These are phyloP conservation scores for Epinotia nisella DNA, from an alignment of 2,888 invertebrate genomes.

Conservation along the genomic window DNA sequence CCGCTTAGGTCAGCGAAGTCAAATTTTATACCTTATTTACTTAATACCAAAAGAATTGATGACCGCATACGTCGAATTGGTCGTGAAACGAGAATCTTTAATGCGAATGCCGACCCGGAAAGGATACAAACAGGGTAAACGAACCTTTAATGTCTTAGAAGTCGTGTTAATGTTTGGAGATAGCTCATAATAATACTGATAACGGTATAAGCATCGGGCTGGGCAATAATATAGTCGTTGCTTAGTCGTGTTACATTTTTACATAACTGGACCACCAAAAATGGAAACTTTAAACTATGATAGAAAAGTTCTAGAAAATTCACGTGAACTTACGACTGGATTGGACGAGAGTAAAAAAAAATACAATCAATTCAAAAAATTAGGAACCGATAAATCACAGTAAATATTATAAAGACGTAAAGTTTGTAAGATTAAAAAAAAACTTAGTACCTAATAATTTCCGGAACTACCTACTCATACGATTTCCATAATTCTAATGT, in stretches of 20 bases:
- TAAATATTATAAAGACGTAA: too few species aligned
- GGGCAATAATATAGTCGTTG: not conserved
- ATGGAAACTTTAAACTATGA: not conserved
- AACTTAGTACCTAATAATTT: too few species aligned
- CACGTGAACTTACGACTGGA: too few species aligned
- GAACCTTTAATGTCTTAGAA: slow-evolving; percentile 34
- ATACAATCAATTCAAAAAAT: too few species aligned
- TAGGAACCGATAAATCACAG: too few species aligned
- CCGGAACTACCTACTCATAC: too few species aligned
- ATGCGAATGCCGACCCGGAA: slow-evolving; percentile 22
- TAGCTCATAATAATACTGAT: slow-evolving; percentile 30
- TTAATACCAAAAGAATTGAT: slow-evolving; percentile 16
- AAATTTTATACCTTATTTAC: slow-evolving; percentile 17
- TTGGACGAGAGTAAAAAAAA: too few species aligned
- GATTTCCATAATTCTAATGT: too few species aligned
- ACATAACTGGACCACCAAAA: not conserved
- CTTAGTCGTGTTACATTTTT: too few species aligned
- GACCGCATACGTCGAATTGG: slow-evolving; percentile 16
- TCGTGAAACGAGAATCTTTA: slow-evolving; percentile 8
- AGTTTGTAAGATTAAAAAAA: too few species aligned
- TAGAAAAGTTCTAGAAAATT: too few species aligned
- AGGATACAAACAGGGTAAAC: slow-evolving; percentile 27
- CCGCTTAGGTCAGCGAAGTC: slow-evolving; percentile 3
- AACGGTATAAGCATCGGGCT: slow-evolving; percentile 18
- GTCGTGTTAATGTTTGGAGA: slow-evolving; percentile 21